Base-by-base conservation (phyloP, 2,113 vertebrate genomes). In the Gallinago undulata region DNA sequence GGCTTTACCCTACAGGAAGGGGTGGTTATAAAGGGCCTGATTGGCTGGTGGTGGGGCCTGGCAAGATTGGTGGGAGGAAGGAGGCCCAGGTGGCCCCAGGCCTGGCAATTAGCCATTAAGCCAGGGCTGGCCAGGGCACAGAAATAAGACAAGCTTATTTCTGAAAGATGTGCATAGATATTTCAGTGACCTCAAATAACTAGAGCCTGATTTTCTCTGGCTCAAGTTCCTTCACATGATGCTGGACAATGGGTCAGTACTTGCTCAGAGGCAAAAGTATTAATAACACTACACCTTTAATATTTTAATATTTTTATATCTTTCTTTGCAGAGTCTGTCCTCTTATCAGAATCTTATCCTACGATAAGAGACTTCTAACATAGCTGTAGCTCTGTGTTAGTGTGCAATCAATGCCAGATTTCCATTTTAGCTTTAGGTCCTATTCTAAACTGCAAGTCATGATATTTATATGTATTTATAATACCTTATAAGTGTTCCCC, bases 1-100 rank as follows among this genome's bases (percentile, higher is more conserved):
- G 1, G 0, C 13, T 50, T 7, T 6, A 0, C 6, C 2, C 3
- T 28, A 5, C 1, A 28, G 59, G 27, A 19, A 37, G 19, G 30
- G 28, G 53, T 35, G 16, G 3, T 50, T 50, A 19, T 80, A 45
- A 75, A 60, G 31, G 15, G 4, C 10, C 48, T 66, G 47, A 6
- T 16, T 68, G 30, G 37, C 48, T 68, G 27, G 48, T 53, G 51
- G 51, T 11, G 30, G 7, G 33, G 43, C 23, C 21, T 41, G 33
- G 56, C 48, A 13, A 33, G 50, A 45, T 12, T 31, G 51, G 35
- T 67, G 63, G 43, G 56, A 51, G 28, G 48, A 63, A 37, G 9
- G 27, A 13, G 24, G 47, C 22, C 33, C 73, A 60, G 13, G 60
- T 56, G 45, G 9, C 12, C n/a, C 50, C 48, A 85, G 66, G 10